These are phyloP conservation scores for Xenentodon cancila DNA, from an alignment of 2,797 vertebrate species.

Conservation along the genomic window DNA sequence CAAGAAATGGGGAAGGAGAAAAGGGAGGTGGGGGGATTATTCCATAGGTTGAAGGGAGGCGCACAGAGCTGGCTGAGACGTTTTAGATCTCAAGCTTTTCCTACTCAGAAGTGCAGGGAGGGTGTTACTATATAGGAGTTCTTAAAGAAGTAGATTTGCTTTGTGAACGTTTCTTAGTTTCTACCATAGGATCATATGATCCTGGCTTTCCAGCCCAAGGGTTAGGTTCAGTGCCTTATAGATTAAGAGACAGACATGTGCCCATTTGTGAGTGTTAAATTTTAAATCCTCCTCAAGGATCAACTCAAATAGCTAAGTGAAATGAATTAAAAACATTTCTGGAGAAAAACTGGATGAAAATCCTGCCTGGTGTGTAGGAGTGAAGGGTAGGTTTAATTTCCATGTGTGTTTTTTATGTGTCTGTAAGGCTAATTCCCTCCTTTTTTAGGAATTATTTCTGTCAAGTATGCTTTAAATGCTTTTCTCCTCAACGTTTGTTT, in stretches of 20 bases:
- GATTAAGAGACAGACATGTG: conserved; percentile 33
- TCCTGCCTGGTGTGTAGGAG: conserved; percentile 28
- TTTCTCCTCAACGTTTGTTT: no score
- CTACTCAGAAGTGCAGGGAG: conserved; percentile 38
- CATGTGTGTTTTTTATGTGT: conserved; percentile 23
- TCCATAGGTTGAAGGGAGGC: conserved; percentile 38
- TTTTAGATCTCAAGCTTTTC: conserved; percentile 45
- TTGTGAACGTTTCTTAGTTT: conserved; percentile 13
- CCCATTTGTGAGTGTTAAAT: conserved; percentile 48
- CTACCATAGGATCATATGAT: conserved; percentile 37
- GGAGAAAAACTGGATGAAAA: conserved; percentile 57
- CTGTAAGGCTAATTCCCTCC: conserved; percentile 18
- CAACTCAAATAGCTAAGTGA: conserved; percentile 56
- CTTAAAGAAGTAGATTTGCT: conserved; percentile 50
- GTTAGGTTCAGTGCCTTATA: conserved; percentile 38
- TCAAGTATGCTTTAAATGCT: not conserved
- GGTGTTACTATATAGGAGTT: conserved; percentile 8
- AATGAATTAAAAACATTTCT: conserved; percentile 60
- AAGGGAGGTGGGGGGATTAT: conserved; percentile 34
- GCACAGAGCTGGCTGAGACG: conserved; percentile 27
- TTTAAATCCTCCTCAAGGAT: conserved; percentile 49
- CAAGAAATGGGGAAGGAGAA: conserved; percentile 40
- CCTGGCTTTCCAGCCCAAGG: conserved; percentile 26
- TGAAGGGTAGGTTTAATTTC: conserved; percentile 7
- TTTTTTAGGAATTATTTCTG: conserved; percentile 40